Evolutionary conservation across 1,140 invertebrate species (phyloP), one percentile per base, ranked within the genome.

Genomic region (Stegodyphus mimosarum): DNA sequence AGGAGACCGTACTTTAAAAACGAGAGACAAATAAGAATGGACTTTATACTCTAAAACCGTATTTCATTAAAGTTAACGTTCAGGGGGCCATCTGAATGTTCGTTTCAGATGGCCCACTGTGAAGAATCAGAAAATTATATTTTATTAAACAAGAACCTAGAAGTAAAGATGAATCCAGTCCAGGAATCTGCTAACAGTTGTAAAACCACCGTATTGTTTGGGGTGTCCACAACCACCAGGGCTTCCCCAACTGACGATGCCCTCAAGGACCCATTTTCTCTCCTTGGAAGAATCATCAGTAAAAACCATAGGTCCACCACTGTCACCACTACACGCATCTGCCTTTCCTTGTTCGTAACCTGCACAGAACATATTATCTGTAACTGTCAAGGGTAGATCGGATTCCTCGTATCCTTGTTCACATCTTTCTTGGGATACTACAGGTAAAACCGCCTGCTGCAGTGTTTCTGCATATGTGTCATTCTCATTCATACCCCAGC

Each of bases 401-500:
- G 86, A 77, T 17, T 86, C 81, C 55, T 71, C 75, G 15, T 87
- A 87, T 3, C 81, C 86, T 50, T 87, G 51, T 51, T 87, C 86
- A 18, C 86, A 87, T n/a, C 9, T 66, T 1, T 49, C 66, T 5
- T 48, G 15, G 1, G 67, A 67, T 2, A 87, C 75, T 10, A 87
- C 86, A 3, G 86, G 86, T n/a, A 87, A 53, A 6, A 86, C 81
- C 9, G 76, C 83, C 64, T 87, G 76, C 17, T 87, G 83, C 5
- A 87, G 17, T 6, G 80, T 83, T 63, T 87, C 81, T 7, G 86
- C n/a, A 64, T 87, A 87, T 0, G 73, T 78, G 10, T 85, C n/a
- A 13, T 87, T 87, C 71, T 86, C 86, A 63, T 85, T 85, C 81
- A 87, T 72, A 13, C 86, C 86, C 86, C 86, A 87, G 48, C 86